These are phyloP conservation scores for Micromesistius poutassou DNA, from an alignment of 2,797 vertebrate species.

Conservation along the genomic window DNA sequence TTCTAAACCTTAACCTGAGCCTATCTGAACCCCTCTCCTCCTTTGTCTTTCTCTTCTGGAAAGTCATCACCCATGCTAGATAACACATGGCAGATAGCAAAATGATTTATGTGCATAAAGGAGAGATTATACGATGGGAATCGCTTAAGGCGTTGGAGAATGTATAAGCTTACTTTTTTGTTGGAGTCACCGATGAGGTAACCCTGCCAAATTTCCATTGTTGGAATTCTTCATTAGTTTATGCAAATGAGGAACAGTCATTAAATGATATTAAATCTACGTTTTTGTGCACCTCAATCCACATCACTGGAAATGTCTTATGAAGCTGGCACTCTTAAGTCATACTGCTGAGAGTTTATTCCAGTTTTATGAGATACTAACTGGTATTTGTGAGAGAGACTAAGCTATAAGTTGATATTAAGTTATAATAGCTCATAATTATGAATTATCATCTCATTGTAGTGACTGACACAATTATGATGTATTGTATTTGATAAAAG, in stretches of 20 bases:
- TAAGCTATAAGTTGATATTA: background rate
- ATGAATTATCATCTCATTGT: too few species aligned
- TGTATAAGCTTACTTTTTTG: background rate
- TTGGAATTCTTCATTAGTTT: constrained; percentile 21
- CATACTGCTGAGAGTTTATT: background rate
- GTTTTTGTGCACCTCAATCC: constrained; percentile 17
- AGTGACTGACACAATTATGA: background rate
- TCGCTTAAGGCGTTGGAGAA: background rate
- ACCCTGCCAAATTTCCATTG: background rate
- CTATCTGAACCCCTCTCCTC: constrained; percentile 17
- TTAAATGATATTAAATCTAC: constrained; percentile 24
- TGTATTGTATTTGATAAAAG: background rate
- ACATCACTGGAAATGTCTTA: background rate
- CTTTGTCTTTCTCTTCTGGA: constrained; percentile 50
- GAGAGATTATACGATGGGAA: background rate
- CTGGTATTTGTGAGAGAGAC: background rate
- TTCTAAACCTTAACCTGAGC: constrained; percentile 39
- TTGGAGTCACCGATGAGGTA: background rate
- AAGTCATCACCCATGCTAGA: background rate
- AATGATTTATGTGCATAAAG: background rate
- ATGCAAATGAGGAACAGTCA: constrained; percentile 42
- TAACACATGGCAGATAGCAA: background rate
- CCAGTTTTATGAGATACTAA: background rate
- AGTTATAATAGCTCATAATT: background rate
- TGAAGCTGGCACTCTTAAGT: background rate